phyloP scores from a whole-genome alignment of 2,888 invertebrate genomes.

The Tinea semifulvella region DNA sequence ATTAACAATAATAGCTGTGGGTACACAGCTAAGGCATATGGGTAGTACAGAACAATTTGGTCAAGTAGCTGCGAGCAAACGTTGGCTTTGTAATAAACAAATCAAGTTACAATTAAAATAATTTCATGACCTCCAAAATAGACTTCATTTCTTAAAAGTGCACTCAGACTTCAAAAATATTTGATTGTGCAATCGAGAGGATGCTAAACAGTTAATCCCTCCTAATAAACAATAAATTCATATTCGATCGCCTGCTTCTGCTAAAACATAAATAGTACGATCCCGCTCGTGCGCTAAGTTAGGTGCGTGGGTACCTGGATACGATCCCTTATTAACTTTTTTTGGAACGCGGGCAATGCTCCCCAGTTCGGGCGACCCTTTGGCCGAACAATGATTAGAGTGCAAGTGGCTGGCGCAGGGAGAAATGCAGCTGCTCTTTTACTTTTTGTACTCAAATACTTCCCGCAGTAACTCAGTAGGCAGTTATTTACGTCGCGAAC shows the following conservation, averaged over 20 bases:
- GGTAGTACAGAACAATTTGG: too few relatives aligned
- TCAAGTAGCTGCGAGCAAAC: too few relatives aligned
- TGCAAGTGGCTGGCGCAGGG: conserved; percentile 48
- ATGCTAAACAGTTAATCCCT: neutral
- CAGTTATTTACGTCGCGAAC: conserved; percentile 6
- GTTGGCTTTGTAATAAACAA: too few relatives aligned
- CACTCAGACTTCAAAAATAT: too few relatives aligned
- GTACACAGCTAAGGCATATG: too few relatives aligned
- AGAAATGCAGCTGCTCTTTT: conserved; percentile 61
- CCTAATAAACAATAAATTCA: conserved; percentile 12
- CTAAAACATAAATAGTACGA: conserved; percentile 4
- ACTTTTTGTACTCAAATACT: conserved; percentile 27
- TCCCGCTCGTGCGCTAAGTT: conserved; percentile 15
- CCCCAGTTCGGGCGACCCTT: conserved; percentile 56
- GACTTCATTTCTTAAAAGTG: too few relatives aligned
- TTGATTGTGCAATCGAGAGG: neutral
- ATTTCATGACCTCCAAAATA: too few relatives aligned
- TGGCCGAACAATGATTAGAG: conserved; percentile 55
- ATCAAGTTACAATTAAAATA: too few relatives aligned
- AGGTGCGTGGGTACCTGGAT: conserved; percentile 49
- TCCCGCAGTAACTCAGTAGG: conserved; percentile 4
- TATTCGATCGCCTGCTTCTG: neutral
- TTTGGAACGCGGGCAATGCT: conserved; percentile 44
- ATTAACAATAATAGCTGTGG: too few relatives aligned
- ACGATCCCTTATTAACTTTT: conserved; percentile 43